Evolutionary conservation across 2,797 vertebrate genomes (phyloP), one percentile per base, ranked within the genome.

Genomic region (Phylloscopus collybita): DNA sequence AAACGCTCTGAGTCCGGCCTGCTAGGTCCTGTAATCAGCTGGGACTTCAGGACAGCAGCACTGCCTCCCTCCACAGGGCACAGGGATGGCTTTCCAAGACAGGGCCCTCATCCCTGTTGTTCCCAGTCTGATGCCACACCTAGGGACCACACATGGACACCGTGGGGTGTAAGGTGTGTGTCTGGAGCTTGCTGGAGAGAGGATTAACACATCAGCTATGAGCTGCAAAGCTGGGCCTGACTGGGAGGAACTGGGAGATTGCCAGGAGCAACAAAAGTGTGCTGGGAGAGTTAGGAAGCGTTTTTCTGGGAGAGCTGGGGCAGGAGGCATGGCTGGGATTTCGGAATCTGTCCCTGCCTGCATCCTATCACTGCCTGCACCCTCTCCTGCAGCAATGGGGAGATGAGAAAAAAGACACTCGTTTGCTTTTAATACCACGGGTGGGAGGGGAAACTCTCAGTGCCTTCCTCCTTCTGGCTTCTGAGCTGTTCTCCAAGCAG

Each of bases 111-210:
- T 53, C 78, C 64, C 25, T 81, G 42, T 1, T 54, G 59, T 22
- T 82, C 56, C 80, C 84, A 78, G 57, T 36, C 74, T 42, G 49
- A 19, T 88, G 62, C 65, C 80, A 56, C 54, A 29, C 32, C 81
- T 38, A 71, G 25, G 25, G 18, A 32, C 25, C 29, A 60, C 15
- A 15, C 0, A 0, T 16, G 40, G 90, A 26, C 29, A 19, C 0
- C 0, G 13, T 30, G 13, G 4, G 47, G 16, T 38, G 26, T 45
- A 20, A 66, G 9, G 3, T 38, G 38, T 64, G 11, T 50, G 23
- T 25, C 51, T 42, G 57, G 16, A 80, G 19, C 10, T 2, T 38
- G 65, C 29, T 53, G 29, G 8, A 38, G 34, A 71, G 54, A 83
- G 45, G 6, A 61, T 84, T 61, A 93, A 72, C 38, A 22, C 4